Percentiles rank a stretch among this genome's conserved stretches.
These are phyloP conservation scores for Decapterus maruadsi DNA, from an alignment of 2,797 vertebrate species.

Conservation along the genomic window DNA sequence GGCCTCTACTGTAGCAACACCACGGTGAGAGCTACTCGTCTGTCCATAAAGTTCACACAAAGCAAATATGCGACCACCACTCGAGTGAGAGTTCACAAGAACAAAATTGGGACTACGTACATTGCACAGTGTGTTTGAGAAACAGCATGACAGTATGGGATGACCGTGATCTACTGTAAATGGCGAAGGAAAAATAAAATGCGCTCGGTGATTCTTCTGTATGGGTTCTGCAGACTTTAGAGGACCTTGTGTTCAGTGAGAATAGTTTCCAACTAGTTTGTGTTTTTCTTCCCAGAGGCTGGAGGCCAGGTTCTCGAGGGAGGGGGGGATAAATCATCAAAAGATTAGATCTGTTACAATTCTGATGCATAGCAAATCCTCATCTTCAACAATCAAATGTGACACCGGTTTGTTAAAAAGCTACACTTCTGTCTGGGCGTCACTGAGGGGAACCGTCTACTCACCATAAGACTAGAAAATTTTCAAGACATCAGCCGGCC, in stretches of 20 bases:
- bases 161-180: conserved; percentile 45
- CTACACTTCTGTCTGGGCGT: conserved; percentile 38
- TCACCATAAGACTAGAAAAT: conserved; percentile 50
- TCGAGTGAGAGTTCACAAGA: conserved; percentile 18
- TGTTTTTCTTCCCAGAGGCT: conserved; percentile 17
- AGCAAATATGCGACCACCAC: conserved; percentile 12
- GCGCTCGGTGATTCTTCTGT: conserved; percentile 26
- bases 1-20: conserved; percentile 1
- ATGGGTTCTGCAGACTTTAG: conserved; percentile 47
- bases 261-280: conserved; percentile 26
- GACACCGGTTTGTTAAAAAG: conserved; percentile 46
- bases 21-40: background rate
- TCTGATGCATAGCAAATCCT: conserved; percentile 52
- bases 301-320: conserved; percentile 19
- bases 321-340: conserved; percentile 34
- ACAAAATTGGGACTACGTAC: conserved; percentile 16
- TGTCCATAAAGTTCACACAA: background rate
- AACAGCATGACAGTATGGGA: conserved; percentile 38
- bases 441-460: conserved; percentile 25
- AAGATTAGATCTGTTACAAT: conserved; percentile 30
- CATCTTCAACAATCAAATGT: conserved; percentile 41
- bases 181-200: conserved; percentile 41
- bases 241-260: conserved; percentile 51
- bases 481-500: conserved; percentile 28
- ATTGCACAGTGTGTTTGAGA: conserved; percentile 26